Evolutionary conservation across 2,888 invertebrate genomes (phyloP), one percentile per base, ranked within the genome.

Genomic region (Campoplex capitator): DNA sequence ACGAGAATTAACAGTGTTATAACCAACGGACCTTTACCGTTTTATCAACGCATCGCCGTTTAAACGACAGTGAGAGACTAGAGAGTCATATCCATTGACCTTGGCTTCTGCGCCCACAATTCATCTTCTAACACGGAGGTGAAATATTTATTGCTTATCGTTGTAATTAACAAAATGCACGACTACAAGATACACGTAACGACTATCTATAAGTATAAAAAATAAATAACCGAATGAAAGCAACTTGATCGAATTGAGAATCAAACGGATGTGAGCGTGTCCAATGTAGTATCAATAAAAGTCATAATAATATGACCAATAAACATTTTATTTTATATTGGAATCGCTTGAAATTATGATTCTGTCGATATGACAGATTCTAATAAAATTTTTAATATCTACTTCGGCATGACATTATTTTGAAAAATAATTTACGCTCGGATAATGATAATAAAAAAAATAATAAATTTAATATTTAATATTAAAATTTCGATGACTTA

Each of bases 401-500:
- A 42, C 9, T 9, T n/a, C n/a, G 54, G n/a, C n/a, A 6, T 23
- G 23, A 8, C 23, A 23, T 56, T 11, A 23, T 58, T 58, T 56
- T 56, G 0, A 23, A n/a, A 3, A 56, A 56, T 56, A 6, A 28
- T 28, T 58, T n/a, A 58, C 28, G 3, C 6, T 58, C 13, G 28
- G 13, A 4, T 73, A n/a, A 54, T 11, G 62, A 16, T 62, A 3
- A 28, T 62, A 9, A 45, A 28, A 28, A 13, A 23, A 28, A 9
- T 16, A 6, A n/a, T 16, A 11, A 35, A 23, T 23, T 23, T 23
- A 23, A 23, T 23, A 56, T 32, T 1, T 42, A 23, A 23, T 45
- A 77, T 51, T 54, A 78, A 38, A 54, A 35, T 38, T 32, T 4
- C 16, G 35, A 56, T 28, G 6, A 91, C 95, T 96, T 93, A 98